These are phyloP conservation scores for Odocoileus hemionus DNA, from an alignment of 2,113 vertebrate species.

Conservation along the genomic window DNA sequence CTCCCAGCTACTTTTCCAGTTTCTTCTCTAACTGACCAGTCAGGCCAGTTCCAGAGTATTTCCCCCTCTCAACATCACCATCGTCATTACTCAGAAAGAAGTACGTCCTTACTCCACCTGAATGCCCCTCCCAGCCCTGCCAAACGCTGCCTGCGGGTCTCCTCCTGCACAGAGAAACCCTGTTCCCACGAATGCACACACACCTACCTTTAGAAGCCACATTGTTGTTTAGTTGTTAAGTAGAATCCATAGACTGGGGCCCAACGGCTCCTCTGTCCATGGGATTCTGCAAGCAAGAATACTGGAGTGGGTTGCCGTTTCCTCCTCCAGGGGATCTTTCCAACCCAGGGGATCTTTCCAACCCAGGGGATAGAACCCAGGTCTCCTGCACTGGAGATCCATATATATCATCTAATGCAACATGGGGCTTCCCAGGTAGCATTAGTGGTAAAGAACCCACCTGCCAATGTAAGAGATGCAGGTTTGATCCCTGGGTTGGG, in stretches of 20 bases:
- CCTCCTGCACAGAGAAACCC: background rate
- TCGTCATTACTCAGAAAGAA: background rate
- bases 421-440: background rate
- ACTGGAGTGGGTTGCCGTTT: background rate
- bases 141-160: background rate
- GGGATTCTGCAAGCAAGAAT: background rate
- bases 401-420: fast-evolving
- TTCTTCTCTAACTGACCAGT: background rate
- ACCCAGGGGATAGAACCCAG: background rate
- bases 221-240: background rate
- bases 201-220: background rate
- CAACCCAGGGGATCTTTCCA: background rate
- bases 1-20: background rate
- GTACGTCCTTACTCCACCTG: background rate
- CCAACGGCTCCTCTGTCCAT: background rate
- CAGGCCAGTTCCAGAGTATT: background rate
- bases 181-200: background rate
- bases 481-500: background rate
- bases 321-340: background rate
- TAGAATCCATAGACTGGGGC: background rate
- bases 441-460: background rate
- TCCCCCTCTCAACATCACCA: background rate
- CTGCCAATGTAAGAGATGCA: background rate
- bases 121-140: background rate
- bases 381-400: background rate